Conservation (phyloP, 2,113 vertebrate species). For the Eulacestoma nigropectus region DNA sequence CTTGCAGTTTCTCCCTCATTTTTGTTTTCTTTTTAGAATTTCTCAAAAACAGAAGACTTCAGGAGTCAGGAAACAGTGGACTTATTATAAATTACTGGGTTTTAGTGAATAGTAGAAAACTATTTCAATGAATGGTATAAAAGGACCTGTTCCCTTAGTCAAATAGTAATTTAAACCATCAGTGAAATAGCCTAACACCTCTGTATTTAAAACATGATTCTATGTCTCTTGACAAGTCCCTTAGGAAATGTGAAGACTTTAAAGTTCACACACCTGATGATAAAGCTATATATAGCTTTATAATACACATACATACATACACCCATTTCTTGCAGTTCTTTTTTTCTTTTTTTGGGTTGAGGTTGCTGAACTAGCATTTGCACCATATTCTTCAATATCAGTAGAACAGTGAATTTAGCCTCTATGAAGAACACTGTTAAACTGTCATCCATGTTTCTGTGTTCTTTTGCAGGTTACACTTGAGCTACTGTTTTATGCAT, state of each 20-base stretch:
- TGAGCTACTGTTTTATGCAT: background rate
- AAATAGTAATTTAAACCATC: background rate
- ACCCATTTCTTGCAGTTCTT: background rate
- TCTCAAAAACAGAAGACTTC: background rate
- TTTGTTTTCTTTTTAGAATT: background rate
- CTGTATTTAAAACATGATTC: background rate
- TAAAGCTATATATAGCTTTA: background rate
- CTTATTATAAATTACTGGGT: background rate
- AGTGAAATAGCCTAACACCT: background rate
- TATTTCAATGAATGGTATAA: background rate
- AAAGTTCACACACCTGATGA: background rate
- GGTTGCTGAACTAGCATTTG: background rate
- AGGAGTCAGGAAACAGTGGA: background rate
- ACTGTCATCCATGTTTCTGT: background rate
- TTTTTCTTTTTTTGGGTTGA: background rate
- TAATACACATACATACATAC: background rate
- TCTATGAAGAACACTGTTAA: background rate
- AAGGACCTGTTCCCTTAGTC: background rate
- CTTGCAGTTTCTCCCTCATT: conserved; percentile 4
- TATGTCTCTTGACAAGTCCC: background rate
- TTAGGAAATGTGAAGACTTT: background rate
- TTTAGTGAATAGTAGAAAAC: background rate
- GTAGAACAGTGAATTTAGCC: background rate
- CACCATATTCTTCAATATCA: background rate
- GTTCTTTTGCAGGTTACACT: background rate